A percentile compares a stretch with the other conserved stretches of the same genome.
These are phyloP conservation scores for Reticulitermes lucifugus DNA, from an alignment of 2,888 invertebrate genomes.

Conservation along the genomic window DNA sequence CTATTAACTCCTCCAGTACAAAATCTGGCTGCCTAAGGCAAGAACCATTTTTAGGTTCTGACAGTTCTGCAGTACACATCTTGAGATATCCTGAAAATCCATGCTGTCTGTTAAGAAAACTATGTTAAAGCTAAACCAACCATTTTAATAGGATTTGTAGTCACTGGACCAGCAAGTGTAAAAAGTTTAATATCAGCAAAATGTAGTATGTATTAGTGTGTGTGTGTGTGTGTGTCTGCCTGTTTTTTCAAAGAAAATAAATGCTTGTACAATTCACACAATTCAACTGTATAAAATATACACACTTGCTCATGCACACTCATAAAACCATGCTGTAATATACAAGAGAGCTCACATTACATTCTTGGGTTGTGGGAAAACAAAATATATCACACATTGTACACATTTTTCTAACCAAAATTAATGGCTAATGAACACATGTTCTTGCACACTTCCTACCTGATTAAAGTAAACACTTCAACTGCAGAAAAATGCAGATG, in stretches of 20 bases:
- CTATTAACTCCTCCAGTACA: no score
- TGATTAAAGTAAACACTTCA: slow-evolving; percentile 12
- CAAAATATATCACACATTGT: neutral
- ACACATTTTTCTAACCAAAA: neutral
- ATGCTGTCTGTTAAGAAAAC: neutral
- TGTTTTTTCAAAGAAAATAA: neutral
- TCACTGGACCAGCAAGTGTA: neutral
- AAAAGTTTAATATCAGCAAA: no score
- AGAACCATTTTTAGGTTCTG: neutral
- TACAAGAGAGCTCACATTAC: neutral
- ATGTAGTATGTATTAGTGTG: no score
- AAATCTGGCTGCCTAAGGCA: neutral
- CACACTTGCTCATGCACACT: neutral
- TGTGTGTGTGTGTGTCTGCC: neutral
- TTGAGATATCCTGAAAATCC: neutral
- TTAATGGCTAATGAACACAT: slow-evolving; percentile 12
- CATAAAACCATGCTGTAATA: neutral
- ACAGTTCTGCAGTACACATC: neutral
- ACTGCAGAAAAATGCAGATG: slow-evolving; percentile 10
- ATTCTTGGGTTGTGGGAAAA: neutral
- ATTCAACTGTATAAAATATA: neutral
- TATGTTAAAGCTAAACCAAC: neutral
- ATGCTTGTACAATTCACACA: neutral
- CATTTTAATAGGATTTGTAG: neutral
- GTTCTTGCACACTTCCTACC: neutral